These are phyloP conservation scores for Nesogale talazaci DNA, from an alignment of 2,113 vertebrate species.

Conservation along the genomic window DNA sequence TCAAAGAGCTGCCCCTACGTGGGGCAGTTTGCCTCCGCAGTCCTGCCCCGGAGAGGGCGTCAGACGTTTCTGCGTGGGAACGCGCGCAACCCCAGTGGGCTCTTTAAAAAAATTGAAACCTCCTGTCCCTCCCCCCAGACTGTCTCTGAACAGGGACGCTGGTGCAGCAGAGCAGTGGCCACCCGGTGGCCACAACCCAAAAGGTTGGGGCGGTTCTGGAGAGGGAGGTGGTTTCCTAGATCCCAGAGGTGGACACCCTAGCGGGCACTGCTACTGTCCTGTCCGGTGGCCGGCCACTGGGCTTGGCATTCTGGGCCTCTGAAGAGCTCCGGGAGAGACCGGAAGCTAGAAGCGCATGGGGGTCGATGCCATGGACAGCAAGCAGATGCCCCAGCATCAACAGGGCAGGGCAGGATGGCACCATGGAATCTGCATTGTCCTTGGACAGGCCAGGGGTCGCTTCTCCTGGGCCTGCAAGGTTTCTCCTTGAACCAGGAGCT, in stretches of 20 bases:
- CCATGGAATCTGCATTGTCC: neutral
- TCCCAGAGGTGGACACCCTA: neutral
- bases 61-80: neutral
- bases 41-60: neutral
- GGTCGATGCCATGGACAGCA: too few relatives aligned
- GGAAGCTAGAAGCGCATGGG: too few relatives aligned
- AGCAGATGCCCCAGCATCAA: too few relatives aligned
- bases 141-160: neutral
- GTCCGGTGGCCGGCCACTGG: neutral
- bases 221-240: neutral
- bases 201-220: neutral
- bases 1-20: slow-evolving; percentile 31
- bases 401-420: too few relatives aligned
- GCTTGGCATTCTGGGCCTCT: neutral
- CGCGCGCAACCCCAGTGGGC: neutral
- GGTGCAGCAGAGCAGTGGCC: neutral
- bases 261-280: neutral
- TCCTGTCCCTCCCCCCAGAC: neutral
- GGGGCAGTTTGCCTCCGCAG: slow-evolving; percentile 53
- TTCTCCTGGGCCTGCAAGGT: too few relatives aligned
- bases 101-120: slow-evolving; percentile 16
- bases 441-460: neutral
- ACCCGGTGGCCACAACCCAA: neutral
- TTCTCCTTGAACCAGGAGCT: too few relatives aligned
- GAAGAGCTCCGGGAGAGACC: too few relatives aligned